Evolutionary conservation across 2,888 invertebrate species (phyloP).

Genomic region (Allolobophora icterica): DNA sequence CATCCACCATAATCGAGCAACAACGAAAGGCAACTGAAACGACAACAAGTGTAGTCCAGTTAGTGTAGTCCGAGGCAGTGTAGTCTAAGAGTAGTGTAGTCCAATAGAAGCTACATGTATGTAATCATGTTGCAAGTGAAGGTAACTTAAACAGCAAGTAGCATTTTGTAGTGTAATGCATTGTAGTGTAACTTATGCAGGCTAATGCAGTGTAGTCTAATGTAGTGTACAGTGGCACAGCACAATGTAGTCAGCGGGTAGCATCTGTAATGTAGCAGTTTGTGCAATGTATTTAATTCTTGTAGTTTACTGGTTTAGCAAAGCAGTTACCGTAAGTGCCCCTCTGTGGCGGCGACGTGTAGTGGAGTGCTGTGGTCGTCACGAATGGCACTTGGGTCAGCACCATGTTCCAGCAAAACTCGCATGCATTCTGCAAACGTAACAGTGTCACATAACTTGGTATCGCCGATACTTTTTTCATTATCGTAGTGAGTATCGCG

Average conservation of each 20-base stretch:
- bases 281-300: neutral
- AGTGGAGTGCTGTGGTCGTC: conserved; percentile 57
- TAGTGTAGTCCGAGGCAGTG: neutral
- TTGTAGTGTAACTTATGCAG: neutral
- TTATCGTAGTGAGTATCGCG: no score
- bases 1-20: conserved; percentile 55
- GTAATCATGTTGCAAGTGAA: conserved; percentile 47
- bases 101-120: neutral
- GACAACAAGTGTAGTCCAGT: neutral
- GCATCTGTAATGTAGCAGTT: neutral
- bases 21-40: conserved; percentile 54
- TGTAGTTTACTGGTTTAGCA: neutral
- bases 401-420: conserved; percentile 56
- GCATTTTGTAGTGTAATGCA: neutral
- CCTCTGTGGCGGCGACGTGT: conserved; percentile 57
- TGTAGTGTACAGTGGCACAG: neutral
- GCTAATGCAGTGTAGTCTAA: neutral
- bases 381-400: conserved; percentile 52
- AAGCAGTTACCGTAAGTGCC: conserved; percentile 52
- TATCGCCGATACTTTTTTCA: no score
- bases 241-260: neutral
- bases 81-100: neutral
- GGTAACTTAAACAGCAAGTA: neutral
- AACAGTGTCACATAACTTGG: neutral
- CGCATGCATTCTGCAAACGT: conserved; percentile 55